Evolutionary conservation across 2,113 vertebrate genomes (phyloP), one percentile per base, ranked within the genome.

Genomic region (Cepphus grylle): DNA sequence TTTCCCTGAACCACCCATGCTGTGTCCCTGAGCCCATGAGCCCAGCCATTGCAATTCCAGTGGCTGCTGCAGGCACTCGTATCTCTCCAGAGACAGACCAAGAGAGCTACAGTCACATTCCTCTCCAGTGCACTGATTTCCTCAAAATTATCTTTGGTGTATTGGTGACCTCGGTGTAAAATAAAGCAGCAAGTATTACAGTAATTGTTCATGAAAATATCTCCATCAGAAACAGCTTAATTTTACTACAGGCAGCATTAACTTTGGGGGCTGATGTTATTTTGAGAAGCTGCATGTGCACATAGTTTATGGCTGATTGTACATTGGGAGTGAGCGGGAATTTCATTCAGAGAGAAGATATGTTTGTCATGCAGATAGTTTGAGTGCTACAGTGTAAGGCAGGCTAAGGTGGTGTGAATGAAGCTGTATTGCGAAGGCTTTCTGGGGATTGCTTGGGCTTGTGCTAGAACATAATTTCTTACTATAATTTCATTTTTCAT

Each of bases 11-110:
- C 47, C 52, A 84, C 47, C 47, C 17, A 52, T 0, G 0, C 42
- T 3, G 0, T 69, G 67, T 47, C 38, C 40, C 21, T 7, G 7
- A 1, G 36, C 2, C 3, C 2, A 1, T 34, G 50, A 55, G 38
- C 34, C 36, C 11, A 3, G 38, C 69, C 59, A 7, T 6, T 55
- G 47, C 61, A 13, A 9, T 63, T 55, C 47, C 84, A 36, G 56
- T 13, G 43, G 6, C 30, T 49, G 53, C 59, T 61, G 50, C 38
- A 62, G 63, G 36, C 23, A 36, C 11, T 27, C 4, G 0, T 21
- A 6, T 56, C 80, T 71, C 65, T 86, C 26, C 71, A 43, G 66
- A 55, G 32, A 29, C 7, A 21, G 47, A 47, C 47, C 47, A 47
- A 10, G 21, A 49, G 61, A 66, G 8, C 26, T 84, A 15, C 29